Evolutionary conservation across 2,888 invertebrate species (phyloP), one percentile per base, ranked within the genome.

Genomic region (Pachymerium ferrugineum): DNA sequence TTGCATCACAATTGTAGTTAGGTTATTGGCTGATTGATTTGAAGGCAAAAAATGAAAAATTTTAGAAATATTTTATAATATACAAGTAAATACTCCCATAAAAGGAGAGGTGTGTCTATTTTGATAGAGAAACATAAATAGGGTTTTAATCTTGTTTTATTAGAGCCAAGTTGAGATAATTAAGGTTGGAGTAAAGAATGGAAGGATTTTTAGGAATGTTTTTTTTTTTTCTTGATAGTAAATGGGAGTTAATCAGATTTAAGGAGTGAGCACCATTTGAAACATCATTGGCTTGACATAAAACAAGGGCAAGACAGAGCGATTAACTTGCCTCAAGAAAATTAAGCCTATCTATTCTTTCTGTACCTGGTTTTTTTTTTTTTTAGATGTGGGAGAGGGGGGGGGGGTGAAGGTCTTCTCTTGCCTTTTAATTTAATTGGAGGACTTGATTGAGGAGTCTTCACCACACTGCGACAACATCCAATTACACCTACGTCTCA

Each of bases 371-470:
- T 62, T 62, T 62, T 54, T 38, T 62, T 62, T 3, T 25, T n/a
- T n/a, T n/a, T n/a, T n/a, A n/a, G n/a, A n/a, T n/a, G n/a, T n/a
- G n/a, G 62, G 25, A 62, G 12, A 6, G 25, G 62, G 28, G 62
- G 62, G 1, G 1, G 62, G 62, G 62, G 62, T 38, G n/a, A n/a
- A n/a, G n/a, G 62, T 25, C 62, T 62, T 62, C 62, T 62, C 62
- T 62, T 62, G 62, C 62, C 62, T 62, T 62, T 62, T 62, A 62
- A 62, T 62, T 62, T 62, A 62, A 62, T 62, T 62, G 62, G 62
- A 62, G 62, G 62, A 62, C 62, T 62, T 62, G 62, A 62, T 62
- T 62, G 62, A 62, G 62, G 62, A 62, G 62, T 62, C 62, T 62
- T 62, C 62, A 62, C 62, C 62, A 62, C 62, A 62, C 62, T 62